A percentile compares a stretch with the other conserved stretches of the same genome.
Evolutionary conservation across 1,140 invertebrate genomes (phyloP).

Genomic region (Drosophila hydei): DNA sequence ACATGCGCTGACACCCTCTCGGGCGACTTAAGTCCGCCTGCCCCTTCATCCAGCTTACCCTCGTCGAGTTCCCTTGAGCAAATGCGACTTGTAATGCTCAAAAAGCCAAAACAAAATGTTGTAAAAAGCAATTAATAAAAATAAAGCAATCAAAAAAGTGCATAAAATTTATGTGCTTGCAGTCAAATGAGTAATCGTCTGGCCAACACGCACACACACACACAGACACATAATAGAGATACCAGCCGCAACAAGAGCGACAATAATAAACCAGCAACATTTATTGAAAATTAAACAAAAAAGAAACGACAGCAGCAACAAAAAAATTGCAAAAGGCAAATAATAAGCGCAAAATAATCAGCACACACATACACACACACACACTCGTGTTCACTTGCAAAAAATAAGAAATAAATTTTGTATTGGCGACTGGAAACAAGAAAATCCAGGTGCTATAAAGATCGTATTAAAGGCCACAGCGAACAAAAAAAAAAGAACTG

Average conservation of each 20-base stretch:
- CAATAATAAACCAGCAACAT: slow-evolving; percentile 69
- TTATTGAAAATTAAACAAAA: slow-evolving; percentile 79
- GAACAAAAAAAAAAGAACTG: slow-evolving; percentile 6
- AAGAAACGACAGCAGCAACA: slow-evolving; percentile 41
- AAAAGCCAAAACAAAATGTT: slow-evolving; percentile 56
- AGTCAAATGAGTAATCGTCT: slow-evolving; percentile 81
- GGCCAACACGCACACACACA: slow-evolving; percentile 32
- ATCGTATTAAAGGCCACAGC: slow-evolving; percentile 69
- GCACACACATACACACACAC: slow-evolving; percentile 46
- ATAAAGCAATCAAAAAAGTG: slow-evolving; percentile 72
- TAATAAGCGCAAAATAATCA: slow-evolving; percentile 82
- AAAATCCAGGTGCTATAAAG: slow-evolving; percentile 82
- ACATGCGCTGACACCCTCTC: slow-evolving; percentile 17
- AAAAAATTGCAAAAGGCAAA: slow-evolving; percentile 53
- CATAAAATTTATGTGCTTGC: slow-evolving; percentile 79
- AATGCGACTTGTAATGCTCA: slow-evolving; percentile 55
- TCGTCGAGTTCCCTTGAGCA: slow-evolving; percentile 22
- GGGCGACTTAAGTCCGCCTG: slow-evolving; percentile 18
- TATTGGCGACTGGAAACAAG: slow-evolving; percentile 75
- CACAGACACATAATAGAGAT: slow-evolving; percentile 32
- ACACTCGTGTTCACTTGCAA: not conserved
- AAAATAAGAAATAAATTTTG: slow-evolving; percentile 75
- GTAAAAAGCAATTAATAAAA: slow-evolving; percentile 81
- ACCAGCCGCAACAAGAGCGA: slow-evolving; percentile 41
- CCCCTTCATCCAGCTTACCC: slow-evolving; percentile 4